phyloP scores from a whole-genome alignment of 2,888 invertebrate species.

The Leptarthrus brevirostris region DNA sequence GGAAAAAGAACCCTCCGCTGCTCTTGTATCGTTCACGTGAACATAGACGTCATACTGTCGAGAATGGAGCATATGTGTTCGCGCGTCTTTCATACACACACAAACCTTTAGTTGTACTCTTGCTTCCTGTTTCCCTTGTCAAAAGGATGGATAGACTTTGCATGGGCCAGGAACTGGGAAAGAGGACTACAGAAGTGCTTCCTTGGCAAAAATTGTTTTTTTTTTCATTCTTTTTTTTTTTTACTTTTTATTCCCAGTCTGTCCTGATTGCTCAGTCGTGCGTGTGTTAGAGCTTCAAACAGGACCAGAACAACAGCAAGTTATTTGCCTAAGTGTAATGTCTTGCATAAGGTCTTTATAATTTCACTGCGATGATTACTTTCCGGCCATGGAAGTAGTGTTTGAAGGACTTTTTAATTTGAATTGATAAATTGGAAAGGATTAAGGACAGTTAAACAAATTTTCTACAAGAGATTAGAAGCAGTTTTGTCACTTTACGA shows the following conservation, averaged over 20 bases:
- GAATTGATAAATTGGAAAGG: too few relatives aligned
- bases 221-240: conserved; percentile 4
- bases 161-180: background rate
- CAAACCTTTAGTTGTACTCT: background rate
- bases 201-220: background rate
- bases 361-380: too few relatives aligned
- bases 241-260: background rate
- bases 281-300: conserved; percentile 19
- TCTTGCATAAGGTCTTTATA: background rate
- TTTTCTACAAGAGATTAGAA: too few relatives aligned
- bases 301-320: background rate
- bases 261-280: conserved; percentile 19
- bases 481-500: too few relatives aligned
- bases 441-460: too few relatives aligned
- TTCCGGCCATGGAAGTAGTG: too few relatives aligned
- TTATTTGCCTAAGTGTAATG: conserved; percentile 30
- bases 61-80: background rate
- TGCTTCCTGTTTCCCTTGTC: conserved; percentile 11
- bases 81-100: background rate
- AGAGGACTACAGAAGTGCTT: background rate
- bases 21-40: background rate
- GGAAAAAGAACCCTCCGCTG: background rate
- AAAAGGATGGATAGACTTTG: background rate
- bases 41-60: background rate
- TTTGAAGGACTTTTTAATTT: too few relatives aligned